Conservation (phyloP, 2,797 vertebrate species). For the Sebastes jordani region DNA sequence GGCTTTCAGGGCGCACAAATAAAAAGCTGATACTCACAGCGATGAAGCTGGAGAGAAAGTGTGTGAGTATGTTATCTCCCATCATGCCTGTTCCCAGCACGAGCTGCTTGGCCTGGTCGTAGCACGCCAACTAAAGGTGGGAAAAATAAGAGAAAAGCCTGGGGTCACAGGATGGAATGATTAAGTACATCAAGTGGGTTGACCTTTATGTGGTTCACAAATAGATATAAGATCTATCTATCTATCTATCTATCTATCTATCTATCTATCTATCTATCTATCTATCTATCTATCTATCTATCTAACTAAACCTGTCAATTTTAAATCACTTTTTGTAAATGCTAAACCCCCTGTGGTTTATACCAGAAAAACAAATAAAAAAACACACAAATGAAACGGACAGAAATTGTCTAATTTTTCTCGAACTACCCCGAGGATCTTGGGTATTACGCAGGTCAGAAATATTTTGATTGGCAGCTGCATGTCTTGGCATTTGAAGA, state of each 20-base stretch:
- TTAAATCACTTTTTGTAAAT: background rate
- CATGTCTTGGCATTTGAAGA: too few relatives aligned
- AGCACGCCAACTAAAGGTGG: constrained; percentile 88
- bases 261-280: too few relatives aligned
- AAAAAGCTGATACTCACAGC: constrained; percentile 85
- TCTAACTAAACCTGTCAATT: background rate
- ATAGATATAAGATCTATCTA: background rate
- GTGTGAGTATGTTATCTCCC: constrained; percentile 90
- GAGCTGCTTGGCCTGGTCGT: constrained; percentile 97
- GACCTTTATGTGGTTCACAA: background rate
- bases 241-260: too few relatives aligned
- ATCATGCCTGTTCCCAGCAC: constrained; percentile 89
- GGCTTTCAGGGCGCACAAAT: background rate
- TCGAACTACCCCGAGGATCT: background rate
- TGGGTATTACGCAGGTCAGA: background rate
- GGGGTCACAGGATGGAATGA: background rate
- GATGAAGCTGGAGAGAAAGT: constrained; percentile 94
- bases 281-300: too few relatives aligned
- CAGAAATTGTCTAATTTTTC: background rate
- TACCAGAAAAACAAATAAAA: background rate
- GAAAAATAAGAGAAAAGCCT: background rate
- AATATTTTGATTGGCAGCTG: too few relatives aligned
- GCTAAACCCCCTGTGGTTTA: background rate
- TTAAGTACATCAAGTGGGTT: background rate
- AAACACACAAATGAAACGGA: background rate